Conservation (phyloP, 2,888 invertebrate species). For the Mantis religiosa region DNA sequence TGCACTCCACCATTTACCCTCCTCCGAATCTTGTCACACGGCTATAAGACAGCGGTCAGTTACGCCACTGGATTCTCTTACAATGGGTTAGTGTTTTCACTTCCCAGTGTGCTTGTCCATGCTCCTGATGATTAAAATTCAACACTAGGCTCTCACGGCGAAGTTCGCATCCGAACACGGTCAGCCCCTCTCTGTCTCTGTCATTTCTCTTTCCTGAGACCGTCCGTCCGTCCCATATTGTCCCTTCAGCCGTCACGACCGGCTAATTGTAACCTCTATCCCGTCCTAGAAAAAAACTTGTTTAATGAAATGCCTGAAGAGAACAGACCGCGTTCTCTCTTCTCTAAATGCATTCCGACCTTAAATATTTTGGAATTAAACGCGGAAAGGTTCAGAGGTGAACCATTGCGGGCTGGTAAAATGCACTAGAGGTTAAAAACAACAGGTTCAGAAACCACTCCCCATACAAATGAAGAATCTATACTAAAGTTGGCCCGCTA, state of each 20-base stretch:
- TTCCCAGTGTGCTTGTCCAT: constrained; percentile 8
- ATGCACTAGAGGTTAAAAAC: too few species aligned
- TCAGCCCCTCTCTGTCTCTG: neutral
- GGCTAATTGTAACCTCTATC: constrained; percentile 5
- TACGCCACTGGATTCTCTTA: neutral
- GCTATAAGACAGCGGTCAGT: too few species aligned
- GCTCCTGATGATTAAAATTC: constrained; percentile 11
- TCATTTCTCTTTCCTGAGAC: neutral
- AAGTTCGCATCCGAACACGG: neutral
- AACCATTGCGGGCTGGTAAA: neutral
- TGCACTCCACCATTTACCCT: too few species aligned
- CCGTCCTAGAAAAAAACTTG: neutral
- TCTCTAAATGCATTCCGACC: neutral
- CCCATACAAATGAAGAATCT: too few species aligned
- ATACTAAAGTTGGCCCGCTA: too few species aligned
- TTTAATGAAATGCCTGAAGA: constrained; percentile 15
- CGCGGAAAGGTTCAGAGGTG: neutral
- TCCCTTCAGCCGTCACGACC: neutral
- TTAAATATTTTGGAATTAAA: neutral
- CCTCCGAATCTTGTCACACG: too few species aligned
- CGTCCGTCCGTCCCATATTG: neutral
- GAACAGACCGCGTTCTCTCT: neutral
- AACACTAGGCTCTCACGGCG: constrained; percentile 2
- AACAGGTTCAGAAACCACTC: too few species aligned
- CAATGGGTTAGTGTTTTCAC: neutral